A percentile compares a stretch with the other conserved stretches of the same genome.
Evolutionary conservation across 2,797 vertebrate species (phyloP).

Genomic region (Eidolon dupreanum): DNA sequence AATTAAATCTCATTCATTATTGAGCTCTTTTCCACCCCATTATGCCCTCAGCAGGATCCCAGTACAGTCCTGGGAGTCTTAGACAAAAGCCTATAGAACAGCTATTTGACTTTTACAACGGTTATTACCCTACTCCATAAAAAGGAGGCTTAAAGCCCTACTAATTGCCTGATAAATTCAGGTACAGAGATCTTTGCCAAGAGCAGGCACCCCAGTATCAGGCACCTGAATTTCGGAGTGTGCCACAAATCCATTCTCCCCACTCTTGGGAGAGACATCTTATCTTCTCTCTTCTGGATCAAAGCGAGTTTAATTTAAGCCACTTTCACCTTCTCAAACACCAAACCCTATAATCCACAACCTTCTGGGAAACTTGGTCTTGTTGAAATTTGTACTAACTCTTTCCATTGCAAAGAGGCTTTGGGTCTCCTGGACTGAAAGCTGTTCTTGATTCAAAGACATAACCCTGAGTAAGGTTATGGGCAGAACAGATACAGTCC

Average conservation of each 20-base stretch:
- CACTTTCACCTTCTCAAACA: not conserved
- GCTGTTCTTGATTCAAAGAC: not conserved
- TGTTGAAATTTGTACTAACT: not conserved
- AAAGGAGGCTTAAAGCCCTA: not conserved
- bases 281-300: not conserved
- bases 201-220: accelerated
- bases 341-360: not conserved
- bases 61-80: not conserved
- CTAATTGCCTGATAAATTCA: not conserved
- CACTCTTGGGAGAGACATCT: not conserved
- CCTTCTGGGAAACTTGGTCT: not conserved
- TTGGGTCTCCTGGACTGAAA: not conserved
- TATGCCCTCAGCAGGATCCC: not conserved
- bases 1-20: not conserved
- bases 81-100: not conserved
- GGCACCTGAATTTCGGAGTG: not conserved
- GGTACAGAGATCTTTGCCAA: not conserved
- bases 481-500: not conserved
- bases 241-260: not conserved
- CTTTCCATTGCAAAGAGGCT: not conserved
- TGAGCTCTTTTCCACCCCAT: not conserved
- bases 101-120: not conserved
- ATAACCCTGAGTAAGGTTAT: not conserved
- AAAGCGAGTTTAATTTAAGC: not conserved
- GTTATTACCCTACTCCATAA: not conserved